These are phyloP conservation scores for Orchestia grillus DNA, from an alignment of 1,140 invertebrate genomes.

Conservation along the genomic window DNA sequence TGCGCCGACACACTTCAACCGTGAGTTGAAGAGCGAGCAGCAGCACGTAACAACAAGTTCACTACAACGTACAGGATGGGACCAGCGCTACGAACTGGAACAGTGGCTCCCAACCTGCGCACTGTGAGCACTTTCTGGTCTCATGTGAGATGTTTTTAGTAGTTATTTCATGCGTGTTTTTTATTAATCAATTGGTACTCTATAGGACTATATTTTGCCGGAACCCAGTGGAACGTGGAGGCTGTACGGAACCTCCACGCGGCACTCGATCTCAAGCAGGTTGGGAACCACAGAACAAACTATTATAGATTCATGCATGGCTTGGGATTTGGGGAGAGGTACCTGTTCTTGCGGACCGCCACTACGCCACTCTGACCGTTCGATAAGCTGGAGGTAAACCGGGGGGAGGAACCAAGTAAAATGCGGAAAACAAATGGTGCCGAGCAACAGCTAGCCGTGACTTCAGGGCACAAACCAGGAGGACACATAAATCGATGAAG, in stretches of 20 bases:
- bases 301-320: not conserved
- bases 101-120: too few relatives aligned
- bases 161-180: too few relatives aligned
- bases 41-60: not conserved
- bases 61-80: not conserved
- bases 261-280: too few relatives aligned
- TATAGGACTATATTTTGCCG: too few relatives aligned
- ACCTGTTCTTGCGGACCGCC: not conserved
- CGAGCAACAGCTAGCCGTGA: not conserved
- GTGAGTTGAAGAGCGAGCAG: not conserved
- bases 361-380: not conserved
- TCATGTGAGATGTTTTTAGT: too few relatives aligned
- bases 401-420: not conserved
- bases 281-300: too few relatives aligned
- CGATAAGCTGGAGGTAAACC: not conserved
- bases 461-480: too few relatives aligned
- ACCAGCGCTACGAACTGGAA: not conserved
- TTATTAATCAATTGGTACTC: too few relatives aligned
- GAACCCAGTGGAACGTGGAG: too few relatives aligned
- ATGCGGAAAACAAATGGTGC: not conserved
- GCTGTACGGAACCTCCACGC: too few relatives aligned
- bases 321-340: not conserved
- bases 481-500: not conserved
- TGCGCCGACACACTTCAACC: not conserved
- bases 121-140: too few relatives aligned